Evolutionary conservation across 2,888 invertebrate genomes (phyloP), one percentile per base, ranked within the genome.

Genomic region (Cheilosia scutellata): DNA sequence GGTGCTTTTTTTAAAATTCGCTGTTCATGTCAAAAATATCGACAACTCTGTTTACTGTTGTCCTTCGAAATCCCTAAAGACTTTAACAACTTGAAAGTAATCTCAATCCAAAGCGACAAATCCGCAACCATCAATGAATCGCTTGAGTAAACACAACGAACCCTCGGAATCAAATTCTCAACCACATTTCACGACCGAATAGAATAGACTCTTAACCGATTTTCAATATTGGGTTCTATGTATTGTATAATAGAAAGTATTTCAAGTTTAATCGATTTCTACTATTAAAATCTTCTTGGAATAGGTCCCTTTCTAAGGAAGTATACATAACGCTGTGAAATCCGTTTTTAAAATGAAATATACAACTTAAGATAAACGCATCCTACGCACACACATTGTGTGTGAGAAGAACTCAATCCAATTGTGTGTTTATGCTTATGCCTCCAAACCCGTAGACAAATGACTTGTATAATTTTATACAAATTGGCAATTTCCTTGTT

Each of bases 131-230:
- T 68, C 68, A 58, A 58, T 66, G 27, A 31, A 20, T 42, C 58
- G 51, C 58, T 42, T 60, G 66, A 53, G 53, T 33, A 77, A 70
- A 60, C 68, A 60, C 51, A 77, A 53, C 47, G 44, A 77, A 44
- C 44, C 31, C 42, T 16, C 25, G 0, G 62, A 77, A 77, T 68
- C 68, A 68, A 60, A 70, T 70, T 68, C 58, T 13, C 16, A 31
- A 60, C 29, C 68, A 51, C 31, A 76, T 60, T 68, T 76, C 44
- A 42, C 42, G 42, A 25, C 31, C 51, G 31, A 51, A 25, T 66
- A 33, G 76, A 51, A 40, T 66, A 42, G 76, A 42, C n/a, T 20
- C 51, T 42, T 42, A 58, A 66, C 57, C 42, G 40, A 29, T 37
- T n/a, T n/a, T 25, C 27, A 42, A 42, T n/a, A 11, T 42, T 20